Conservation (phyloP, 2,797 vertebrate genomes). For the Peromyscus nudipes region DNA sequence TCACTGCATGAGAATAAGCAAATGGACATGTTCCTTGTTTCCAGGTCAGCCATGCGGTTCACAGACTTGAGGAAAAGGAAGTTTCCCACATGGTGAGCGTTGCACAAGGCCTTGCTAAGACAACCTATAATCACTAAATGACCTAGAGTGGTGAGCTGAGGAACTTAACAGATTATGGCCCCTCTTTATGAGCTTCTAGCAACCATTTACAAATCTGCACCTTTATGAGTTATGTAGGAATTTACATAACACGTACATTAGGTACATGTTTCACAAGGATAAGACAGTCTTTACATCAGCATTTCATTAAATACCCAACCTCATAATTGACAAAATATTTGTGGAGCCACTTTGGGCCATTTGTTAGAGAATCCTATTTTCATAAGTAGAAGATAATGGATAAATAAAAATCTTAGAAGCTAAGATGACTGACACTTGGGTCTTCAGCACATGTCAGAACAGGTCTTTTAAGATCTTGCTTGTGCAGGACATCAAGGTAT, state of each 20-base stretch:
- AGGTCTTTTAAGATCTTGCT: constrained; percentile 13
- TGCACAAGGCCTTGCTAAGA: background rate
- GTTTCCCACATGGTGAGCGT: background rate
- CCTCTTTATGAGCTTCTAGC: constrained; percentile 1
- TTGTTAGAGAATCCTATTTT: constrained; percentile 20
- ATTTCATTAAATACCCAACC: background rate
- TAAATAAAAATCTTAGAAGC: background rate
- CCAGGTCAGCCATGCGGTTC: background rate
- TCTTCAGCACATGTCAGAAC: background rate
- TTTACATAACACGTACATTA: too few relatives aligned
- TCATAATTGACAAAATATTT: background rate
- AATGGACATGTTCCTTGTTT: background rate
- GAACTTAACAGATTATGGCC: background rate
- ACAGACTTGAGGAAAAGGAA: background rate
- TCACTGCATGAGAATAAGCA: background rate
- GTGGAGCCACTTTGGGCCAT: background rate
- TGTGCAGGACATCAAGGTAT: background rate
- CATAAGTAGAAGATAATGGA: background rate
- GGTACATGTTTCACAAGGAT: background rate
- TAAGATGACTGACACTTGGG: background rate
- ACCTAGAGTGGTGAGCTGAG: background rate
- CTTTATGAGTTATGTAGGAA: background rate
- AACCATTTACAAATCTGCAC: background rate
- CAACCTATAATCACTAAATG: background rate
- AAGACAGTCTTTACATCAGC: background rate